These are phyloP conservation scores for Sylvia borin DNA, from an alignment of 2,797 vertebrate genomes.

Conservation along the genomic window DNA sequence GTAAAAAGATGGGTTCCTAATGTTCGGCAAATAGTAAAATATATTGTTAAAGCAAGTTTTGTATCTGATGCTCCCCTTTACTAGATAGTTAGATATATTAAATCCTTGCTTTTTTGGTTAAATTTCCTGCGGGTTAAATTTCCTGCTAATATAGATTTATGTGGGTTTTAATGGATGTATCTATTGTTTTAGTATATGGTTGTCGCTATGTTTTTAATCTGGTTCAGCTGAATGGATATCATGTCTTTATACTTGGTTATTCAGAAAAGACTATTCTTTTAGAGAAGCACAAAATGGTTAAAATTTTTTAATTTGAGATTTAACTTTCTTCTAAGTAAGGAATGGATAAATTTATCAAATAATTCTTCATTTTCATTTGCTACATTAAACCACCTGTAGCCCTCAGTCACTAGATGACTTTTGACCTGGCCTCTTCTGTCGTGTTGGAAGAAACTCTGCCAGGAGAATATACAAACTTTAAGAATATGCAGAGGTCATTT, in stretches of 20 bases:
- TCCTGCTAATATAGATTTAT: background rate
- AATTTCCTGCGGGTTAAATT: background rate
- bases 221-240: background rate
- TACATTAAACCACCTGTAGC: background rate
- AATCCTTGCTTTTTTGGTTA: background rate
- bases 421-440: background rate
- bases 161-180: background rate
- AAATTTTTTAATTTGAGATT: background rate
- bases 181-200: background rate
- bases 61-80: background rate
- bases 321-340: background rate
- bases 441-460: background rate
- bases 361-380: background rate
- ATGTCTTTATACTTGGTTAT: background rate
- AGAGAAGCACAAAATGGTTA: background rate
- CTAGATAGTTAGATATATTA: background rate
- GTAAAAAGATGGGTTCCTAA: background rate
- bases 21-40: background rate
- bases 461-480: background rate
- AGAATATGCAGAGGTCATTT: background rate
- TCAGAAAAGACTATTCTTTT: background rate
- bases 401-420: background rate
- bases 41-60: background rate
- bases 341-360: background rate
- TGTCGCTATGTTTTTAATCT: background rate